Percentiles rank a stretch among this genome's conserved stretches.
Evolutionary conservation across 2,113 vertebrate species (phyloP).

Genomic region (Rhea americana): DNA sequence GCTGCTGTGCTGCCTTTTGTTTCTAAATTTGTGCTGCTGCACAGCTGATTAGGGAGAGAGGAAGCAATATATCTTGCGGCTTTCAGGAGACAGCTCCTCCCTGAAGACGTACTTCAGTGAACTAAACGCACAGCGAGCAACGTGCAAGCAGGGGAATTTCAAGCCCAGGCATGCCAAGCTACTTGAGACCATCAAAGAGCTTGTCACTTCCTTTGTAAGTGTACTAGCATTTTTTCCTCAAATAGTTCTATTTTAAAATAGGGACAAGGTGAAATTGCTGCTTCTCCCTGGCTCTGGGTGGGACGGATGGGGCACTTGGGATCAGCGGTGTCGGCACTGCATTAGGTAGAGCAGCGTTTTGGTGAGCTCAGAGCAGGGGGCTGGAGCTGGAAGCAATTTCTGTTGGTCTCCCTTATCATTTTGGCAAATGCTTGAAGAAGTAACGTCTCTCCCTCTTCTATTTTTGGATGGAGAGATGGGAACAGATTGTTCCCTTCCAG

Average conservation of each 20-base stretch:
- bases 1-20: not conserved
- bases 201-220: slow-evolving; percentile 21
- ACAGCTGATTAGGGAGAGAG: slow-evolving; percentile 41
- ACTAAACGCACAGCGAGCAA: not conserved
- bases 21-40: slow-evolving; percentile 48
- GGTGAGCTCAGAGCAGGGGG: not conserved
- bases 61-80: slow-evolving; percentile 37
- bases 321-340: not conserved
- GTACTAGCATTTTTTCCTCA: not conserved
- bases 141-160: slow-evolving; percentile 26
- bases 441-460: slow-evolving; percentile 18
- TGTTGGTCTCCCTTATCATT: slow-evolving; percentile 21
- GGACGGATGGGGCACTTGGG: not conserved
- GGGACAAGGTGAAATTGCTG: not conserved
- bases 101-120: slow-evolving; percentile 48
- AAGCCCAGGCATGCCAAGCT: slow-evolving; percentile 38
- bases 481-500: slow-evolving; percentile 25
- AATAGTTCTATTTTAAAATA: not conserved
- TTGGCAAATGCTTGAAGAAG: not conserved
- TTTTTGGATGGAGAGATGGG: slow-evolving; percentile 26
- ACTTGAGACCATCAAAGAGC: not conserved
- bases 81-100: slow-evolving; percentile 56
- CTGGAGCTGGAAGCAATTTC: not conserved
- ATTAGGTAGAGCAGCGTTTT: not conserved
- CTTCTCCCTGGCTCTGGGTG: not conserved